Evolutionary conservation across 1,140 invertebrate species (phyloP), one percentile per base, ranked within the genome.

Genomic region (Plutomurus gul): DNA sequence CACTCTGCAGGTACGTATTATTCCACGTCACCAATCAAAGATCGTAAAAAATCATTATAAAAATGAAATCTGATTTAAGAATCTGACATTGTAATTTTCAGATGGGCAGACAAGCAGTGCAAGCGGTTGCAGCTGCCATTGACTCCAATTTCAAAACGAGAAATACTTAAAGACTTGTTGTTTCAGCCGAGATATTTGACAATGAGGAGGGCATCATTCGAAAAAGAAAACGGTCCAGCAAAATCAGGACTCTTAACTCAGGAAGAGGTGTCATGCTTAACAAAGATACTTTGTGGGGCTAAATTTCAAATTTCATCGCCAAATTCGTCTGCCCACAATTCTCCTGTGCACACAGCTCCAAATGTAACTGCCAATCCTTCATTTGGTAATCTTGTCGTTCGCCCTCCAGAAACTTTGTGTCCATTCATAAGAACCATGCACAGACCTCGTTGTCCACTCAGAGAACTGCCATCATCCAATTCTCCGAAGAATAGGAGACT

Each of bases 81-180:
- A 25, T 73, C 43, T 20, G n/a, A 8, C 13, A 1, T 36, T 65
- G 39, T 10, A 49, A 43, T 49, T 76, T 46, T 89, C 22, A 88
- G 90, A 74, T 93, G 92, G 92, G 89, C 90, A 7, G 90, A 88
- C 22, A 89, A 91, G 5, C 89, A 91, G 71, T 93, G 92, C 83
- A 90, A 90, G 76, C 87, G 91, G 51, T 87, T 87, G 30, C 90
- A 91, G 33, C 83, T 90, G 33, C 91, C 92, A 77, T 85, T 92
- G 25, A 90, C 89, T 3, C 83, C 89, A 1, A 85, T 84, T 8
- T 92, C 92, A 82, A 90, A 90, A 60, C 87, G 92, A 7, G 84
- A 87, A n/a, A 88, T 91, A 4, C 85, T 93, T 0, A 85, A 86
- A 0, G 91, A 92, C 13, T 88, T 90, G 22, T 84, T 92, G 2